Percentiles rank a stretch among this genome's conserved stretches.
phyloP scores from a whole-genome alignment of 2,888 invertebrate genomes.

The Ashinkailepas kermadecensis region DNA sequence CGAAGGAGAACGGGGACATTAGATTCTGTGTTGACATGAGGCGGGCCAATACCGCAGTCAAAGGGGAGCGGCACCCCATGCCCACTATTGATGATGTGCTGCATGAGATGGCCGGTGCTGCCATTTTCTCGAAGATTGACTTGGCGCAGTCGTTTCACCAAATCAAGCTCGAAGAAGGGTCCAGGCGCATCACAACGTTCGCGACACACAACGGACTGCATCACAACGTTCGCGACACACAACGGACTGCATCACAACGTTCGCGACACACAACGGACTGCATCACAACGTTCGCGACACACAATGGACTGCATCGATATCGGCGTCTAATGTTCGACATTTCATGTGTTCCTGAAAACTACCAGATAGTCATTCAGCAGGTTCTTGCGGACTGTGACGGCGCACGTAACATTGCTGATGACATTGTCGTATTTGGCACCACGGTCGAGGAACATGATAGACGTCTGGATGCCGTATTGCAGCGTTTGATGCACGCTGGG shows the following conservation, averaged over 20 bases:
- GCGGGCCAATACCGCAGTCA: conserved; percentile 35
- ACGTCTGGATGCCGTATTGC: background rate
- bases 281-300: background rate
- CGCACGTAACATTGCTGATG: background rate
- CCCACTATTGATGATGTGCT: conserved; percentile 31
- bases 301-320: background rate
- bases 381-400: conserved; percentile 14
- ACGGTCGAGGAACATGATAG: background rate
- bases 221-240: too few species aligned
- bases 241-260: conserved; percentile 24
- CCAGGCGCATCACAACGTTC: background rate
- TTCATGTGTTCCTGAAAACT: conserved; percentile 6
- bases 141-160: conserved; percentile 25
- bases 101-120: conserved; percentile 1
- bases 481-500: background rate
- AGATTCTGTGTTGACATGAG: conserved; percentile 37
- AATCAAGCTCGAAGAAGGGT: background rate
- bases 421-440: background rate
- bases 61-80: conserved; percentile 33
- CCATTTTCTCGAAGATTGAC: conserved; percentile 24
- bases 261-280: too few species aligned
- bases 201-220: too few species aligned
- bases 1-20: conserved; percentile 35
- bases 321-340: conserved; percentile 26
- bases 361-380: conserved; percentile 23